Conservation (phyloP, 1,140 invertebrate genomes). For the Pseudachorutes palmiensis region DNA sequence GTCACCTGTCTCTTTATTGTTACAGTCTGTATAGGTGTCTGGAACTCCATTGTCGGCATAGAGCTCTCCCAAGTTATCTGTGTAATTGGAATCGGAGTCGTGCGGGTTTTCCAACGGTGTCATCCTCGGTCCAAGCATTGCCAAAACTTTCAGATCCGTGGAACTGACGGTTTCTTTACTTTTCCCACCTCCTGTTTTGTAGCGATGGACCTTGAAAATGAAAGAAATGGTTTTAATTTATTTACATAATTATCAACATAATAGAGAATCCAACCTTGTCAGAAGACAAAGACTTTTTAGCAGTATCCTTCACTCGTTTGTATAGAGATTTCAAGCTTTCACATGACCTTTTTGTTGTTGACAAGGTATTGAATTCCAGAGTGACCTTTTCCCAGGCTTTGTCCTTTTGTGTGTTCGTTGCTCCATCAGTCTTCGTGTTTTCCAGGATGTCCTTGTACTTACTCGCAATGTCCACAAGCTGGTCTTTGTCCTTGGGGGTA, state of each 20-base stretch:
- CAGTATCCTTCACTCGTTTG: not conserved
- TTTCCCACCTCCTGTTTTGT: constrained; percentile 11
- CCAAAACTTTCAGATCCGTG: not conserved
- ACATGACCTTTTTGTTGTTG: not conserved
- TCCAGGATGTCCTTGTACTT: constrained; percentile 13
- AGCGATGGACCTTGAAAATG: not conserved
- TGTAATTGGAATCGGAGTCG: not conserved
- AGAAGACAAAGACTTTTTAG: not conserved
- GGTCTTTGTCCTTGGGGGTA: not conserved
- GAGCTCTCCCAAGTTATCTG: too few species aligned
- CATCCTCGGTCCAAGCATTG: constrained; percentile 4
- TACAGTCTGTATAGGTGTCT: too few species aligned
- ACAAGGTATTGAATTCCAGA: not conserved
- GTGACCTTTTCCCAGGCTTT: constrained; percentile 6
- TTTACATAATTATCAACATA: too few species aligned
- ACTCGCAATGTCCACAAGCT: not conserved
- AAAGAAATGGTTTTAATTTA: not conserved
- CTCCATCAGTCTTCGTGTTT: constrained; percentile 17
- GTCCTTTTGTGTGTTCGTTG: not conserved
- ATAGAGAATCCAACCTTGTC: too few species aligned
- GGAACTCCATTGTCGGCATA: too few species aligned
- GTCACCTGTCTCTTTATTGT: too few species aligned
- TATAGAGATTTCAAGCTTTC: not conserved
- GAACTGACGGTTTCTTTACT: not conserved
- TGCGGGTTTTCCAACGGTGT: not conserved